Base-by-base conservation (phyloP, 2,113 vertebrate species). In the Tachysurus vachellii region DNA sequence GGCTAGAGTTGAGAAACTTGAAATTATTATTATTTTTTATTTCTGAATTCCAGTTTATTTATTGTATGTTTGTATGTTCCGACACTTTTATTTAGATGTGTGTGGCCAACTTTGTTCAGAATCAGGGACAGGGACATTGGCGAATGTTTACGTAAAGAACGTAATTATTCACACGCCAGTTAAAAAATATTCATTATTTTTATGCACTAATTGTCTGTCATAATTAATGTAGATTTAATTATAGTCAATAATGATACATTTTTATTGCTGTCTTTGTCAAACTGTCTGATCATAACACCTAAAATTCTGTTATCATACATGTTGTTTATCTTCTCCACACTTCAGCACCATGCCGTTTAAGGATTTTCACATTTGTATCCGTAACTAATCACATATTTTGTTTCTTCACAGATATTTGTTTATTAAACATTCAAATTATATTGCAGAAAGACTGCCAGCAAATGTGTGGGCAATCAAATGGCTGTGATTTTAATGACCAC, bases 351-450 rank as follows among this genome's bases (percentile, higher is more conserved):
- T 71, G 61, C 66, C 82, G 64, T 79, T 28, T 66, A 59, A 75
- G 71, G 68, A 88, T 64, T 79, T 88, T 82, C 59, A 68, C 21
- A 88, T 86, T 85, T 31, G 26, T 54, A 50, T 71, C 44, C 70
- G 70, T 76, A 75, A 28, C 14, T 14, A 59, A 83, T 77, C 71
- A 73, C 53, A 81, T 84, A 53, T 8, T 36, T 71, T 8, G 53
- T 73, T 62, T 76, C 42, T 57, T 4, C 47, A 57, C 56, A 56
- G 53, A 70, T 57, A 76, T 47, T 50, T 50, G 50, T 62, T 62
- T 50, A 59, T 50, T 85, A n/a, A 50, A 44, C 61, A 62, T 64
- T 42, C 73, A 56, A 61, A 62, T 59, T n/a, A 76, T 85, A 77
- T 57, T 31, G 17, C 42, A 77, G 59, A 76, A 73, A 71, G 44